Percentiles rank a stretch among this genome's conserved stretches.
Conservation (phyloP, 30 jellyfish, hydroid and myxozoan species). For the Sanderia malayensis region DNA sequence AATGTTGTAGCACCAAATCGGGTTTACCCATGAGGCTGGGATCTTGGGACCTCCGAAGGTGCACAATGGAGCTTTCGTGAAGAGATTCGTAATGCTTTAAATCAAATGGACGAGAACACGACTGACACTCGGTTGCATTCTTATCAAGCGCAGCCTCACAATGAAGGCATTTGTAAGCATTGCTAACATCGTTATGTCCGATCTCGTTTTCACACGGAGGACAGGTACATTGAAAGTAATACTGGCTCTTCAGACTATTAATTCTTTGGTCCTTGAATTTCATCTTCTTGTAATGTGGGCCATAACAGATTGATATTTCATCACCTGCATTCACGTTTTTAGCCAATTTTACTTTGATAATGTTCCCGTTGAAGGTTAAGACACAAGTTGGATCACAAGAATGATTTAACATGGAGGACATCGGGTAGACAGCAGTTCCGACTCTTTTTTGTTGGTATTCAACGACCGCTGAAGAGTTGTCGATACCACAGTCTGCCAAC, state of each 20-base stretch:
- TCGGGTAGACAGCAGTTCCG: constrained; percentile 84
- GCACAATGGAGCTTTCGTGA: neutral
- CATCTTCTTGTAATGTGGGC: constrained; percentile 80
- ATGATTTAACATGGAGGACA: constrained; percentile 76
- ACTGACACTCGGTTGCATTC: neutral
- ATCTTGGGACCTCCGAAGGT: neutral
- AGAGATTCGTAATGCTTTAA: constrained; percentile 8
- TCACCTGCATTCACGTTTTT: constrained; percentile 59
- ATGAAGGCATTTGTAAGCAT: constrained; percentile 25
- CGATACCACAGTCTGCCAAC: constrained; percentile 11
- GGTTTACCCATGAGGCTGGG: neutral
- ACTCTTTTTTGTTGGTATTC: constrained; percentile 61
- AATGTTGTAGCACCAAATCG: neutral
- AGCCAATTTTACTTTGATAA: constrained; percentile 36
- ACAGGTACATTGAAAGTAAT: constrained; percentile 68
- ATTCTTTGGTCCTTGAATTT: constrained; percentile 58
- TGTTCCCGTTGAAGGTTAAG: constrained; percentile 45
- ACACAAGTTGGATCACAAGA: constrained; percentile 84
- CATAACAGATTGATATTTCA: constrained; percentile 77
- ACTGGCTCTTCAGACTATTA: constrained; percentile 40
- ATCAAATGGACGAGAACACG: constrained; percentile 28
- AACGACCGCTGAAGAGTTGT: constrained; percentile 18
- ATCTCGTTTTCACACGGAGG: constrained; percentile 44
- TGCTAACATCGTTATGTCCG: neutral
- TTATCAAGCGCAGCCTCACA: constrained; percentile 34